These are phyloP conservation scores for Sardina pilchardus DNA, from an alignment of 2,113 vertebrate species.

Conservation along the genomic window DNA sequence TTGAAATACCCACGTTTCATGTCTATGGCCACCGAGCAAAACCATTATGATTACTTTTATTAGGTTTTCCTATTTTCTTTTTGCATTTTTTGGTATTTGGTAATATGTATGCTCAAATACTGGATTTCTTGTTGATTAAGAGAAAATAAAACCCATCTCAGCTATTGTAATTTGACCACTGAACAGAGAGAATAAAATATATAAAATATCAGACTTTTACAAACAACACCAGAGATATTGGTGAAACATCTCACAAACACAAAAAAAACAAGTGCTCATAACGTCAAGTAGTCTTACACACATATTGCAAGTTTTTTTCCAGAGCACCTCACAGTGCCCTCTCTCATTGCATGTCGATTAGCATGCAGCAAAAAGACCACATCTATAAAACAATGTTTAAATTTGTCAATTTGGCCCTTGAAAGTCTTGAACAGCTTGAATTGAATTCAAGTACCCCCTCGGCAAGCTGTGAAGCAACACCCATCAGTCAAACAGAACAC, in stretches of 20 bases:
- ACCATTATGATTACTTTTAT: not conserved
- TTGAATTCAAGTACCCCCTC: not conserved
- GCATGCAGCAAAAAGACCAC: not conserved
- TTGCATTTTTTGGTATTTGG: not conserved
- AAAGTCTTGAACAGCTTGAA: not conserved
- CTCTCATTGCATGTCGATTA: not conserved
- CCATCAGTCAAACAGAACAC: constrained; percentile 17
- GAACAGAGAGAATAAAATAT: not conserved
- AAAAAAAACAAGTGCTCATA: not conserved
- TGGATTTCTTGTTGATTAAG: not conserved
- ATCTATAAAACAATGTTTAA: constrained; percentile 15
- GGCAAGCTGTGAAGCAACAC: not conserved
- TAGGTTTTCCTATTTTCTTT: not conserved
- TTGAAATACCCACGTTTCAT: not conserved
- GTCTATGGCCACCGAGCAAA: no score
- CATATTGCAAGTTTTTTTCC: not conserved
- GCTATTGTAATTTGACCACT: not conserved
- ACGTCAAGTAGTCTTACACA: no score
- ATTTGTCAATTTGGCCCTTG: not conserved
- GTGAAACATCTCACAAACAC: not conserved
- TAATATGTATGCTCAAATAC: not conserved
- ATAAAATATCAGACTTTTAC: not conserved
- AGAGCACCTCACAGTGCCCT: not conserved
- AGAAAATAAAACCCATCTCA: not conserved
- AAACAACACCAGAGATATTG: not conserved